Conservation (phyloP, 2,113 vertebrate species). For the Amblyornis subalaris region DNA sequence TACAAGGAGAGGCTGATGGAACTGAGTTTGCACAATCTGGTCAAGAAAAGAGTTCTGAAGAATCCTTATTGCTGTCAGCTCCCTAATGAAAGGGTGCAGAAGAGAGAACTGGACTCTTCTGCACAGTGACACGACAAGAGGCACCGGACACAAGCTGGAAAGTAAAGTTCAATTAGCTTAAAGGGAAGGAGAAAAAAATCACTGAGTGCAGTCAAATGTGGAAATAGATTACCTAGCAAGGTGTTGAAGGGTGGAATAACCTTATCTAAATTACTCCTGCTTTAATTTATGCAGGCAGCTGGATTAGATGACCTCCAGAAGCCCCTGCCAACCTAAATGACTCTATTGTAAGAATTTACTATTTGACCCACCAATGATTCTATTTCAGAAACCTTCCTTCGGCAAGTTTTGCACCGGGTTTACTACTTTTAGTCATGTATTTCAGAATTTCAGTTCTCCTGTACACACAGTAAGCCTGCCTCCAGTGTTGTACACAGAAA, state of each 20-base stretch:
- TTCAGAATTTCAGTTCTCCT: background rate
- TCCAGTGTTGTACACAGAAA: background rate
- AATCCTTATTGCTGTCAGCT: background rate
- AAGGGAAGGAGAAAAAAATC: background rate
- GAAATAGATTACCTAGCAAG: background rate
- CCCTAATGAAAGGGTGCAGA: background rate
- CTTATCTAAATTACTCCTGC: background rate
- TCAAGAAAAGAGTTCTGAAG: background rate
- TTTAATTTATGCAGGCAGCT: background rate
- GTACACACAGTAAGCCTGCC: background rate
- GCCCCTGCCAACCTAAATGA: background rate
- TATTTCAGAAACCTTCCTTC: background rate
- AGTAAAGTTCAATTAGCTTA: background rate
- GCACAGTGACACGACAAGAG: background rate
- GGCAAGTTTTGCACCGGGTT: background rate
- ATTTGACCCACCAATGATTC: background rate
- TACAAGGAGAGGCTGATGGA: rapidly evolving
- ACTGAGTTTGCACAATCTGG: background rate
- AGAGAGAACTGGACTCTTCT: background rate
- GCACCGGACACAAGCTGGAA: background rate
- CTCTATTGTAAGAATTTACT: background rate
- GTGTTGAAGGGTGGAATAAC: background rate
- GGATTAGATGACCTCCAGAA: background rate
- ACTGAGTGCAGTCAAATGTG: background rate
- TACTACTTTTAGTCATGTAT: background rate